A percentile compares a stretch with the other conserved stretches of the same genome.
These are phyloP conservation scores for Perca schrenkii DNA, from an alignment of 2,113 vertebrate genomes.

Conservation along the genomic window DNA sequence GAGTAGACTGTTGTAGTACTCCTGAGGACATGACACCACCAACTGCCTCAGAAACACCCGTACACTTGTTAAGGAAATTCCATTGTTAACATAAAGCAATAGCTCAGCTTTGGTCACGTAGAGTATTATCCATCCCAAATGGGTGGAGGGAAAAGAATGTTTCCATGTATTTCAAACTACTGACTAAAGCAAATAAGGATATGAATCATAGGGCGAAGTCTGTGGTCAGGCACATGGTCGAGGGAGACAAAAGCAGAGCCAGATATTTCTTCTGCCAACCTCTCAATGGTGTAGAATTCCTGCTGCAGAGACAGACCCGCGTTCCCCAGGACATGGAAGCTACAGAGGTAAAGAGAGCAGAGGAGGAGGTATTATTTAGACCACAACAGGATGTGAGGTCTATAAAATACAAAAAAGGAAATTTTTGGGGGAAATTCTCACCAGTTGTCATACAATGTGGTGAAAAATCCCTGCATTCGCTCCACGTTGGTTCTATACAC, in stretches of 20 bases:
- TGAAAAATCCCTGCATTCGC: slow-evolving; percentile 96
- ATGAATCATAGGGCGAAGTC: slow-evolving; percentile 94
- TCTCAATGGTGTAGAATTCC: slow-evolving; percentile 93
- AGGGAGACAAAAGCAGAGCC: slow-evolving; percentile 91
- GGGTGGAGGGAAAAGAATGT: neutral
- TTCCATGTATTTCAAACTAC: neutral
- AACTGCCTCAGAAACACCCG: slow-evolving; percentile 93
- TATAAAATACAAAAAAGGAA: neutral
- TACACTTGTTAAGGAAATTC: slow-evolving; percentile 86
- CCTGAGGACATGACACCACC: slow-evolving; percentile 91
- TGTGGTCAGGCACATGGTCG: slow-evolving; percentile 93
- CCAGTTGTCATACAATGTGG: slow-evolving; percentile 94
- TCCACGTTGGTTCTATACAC: slow-evolving; percentile 90
- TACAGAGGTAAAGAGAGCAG: slow-evolving; percentile 56
- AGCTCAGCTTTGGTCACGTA: slow-evolving; percentile 4
- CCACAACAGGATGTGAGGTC: neutral
- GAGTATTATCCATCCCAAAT: neutral
- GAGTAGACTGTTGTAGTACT: slow-evolving; percentile 91
- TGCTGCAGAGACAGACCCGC: slow-evolving; percentile 91
- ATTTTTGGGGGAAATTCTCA: slow-evolving; percentile 72
- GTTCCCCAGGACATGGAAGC: slow-evolving; percentile 92
- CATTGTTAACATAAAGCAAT: neutral
- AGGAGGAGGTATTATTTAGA: neutral
- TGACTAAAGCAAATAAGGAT: slow-evolving; percentile 85
- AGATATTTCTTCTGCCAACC: slow-evolving; percentile 88